These are phyloP conservation scores for Scolopax rusticola DNA, from an alignment of 2,797 vertebrate species.

Conservation along the genomic window DNA sequence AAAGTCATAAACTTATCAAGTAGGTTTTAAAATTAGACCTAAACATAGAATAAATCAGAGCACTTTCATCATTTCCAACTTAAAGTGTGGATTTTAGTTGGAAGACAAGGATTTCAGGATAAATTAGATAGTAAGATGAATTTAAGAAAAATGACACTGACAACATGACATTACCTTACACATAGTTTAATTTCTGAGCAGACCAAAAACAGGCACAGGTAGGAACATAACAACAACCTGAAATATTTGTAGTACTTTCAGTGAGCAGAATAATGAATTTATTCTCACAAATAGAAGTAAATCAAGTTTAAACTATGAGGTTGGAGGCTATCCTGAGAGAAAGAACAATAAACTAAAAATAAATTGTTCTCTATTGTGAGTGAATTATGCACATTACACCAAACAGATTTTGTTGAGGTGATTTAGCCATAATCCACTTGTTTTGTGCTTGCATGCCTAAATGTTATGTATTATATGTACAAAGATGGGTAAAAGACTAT, in stretches of 20 bases:
- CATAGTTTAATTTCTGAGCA: neutral
- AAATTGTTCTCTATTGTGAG: conserved; percentile 1
- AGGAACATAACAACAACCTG: neutral
- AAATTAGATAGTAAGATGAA: neutral
- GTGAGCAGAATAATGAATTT: neutral
- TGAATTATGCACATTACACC: neutral
- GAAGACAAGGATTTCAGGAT: neutral
- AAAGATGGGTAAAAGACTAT: conserved; percentile 36
- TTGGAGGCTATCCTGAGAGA: neutral
- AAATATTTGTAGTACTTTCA: neutral
- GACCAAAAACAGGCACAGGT: neutral
- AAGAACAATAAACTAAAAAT: conserved; percentile 40
- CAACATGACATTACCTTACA: neutral
- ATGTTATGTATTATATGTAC: conserved; percentile 35
- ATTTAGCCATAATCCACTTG: conserved; percentile 16
- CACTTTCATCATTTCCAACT: neutral
- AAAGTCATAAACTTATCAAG: neutral
- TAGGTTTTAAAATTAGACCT: neutral
- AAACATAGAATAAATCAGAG: neutral
- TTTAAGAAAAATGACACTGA: neutral
- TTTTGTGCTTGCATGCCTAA: conserved; percentile 14
- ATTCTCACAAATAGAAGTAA: neutral
- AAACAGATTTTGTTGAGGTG: conserved; percentile 10
- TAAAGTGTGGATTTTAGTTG: neutral
- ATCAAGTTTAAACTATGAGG: neutral